Evolutionary conservation across 1,140 invertebrate species (phyloP), one percentile per base, ranked within the genome.

Genomic region (Mylabris phalerata): DNA sequence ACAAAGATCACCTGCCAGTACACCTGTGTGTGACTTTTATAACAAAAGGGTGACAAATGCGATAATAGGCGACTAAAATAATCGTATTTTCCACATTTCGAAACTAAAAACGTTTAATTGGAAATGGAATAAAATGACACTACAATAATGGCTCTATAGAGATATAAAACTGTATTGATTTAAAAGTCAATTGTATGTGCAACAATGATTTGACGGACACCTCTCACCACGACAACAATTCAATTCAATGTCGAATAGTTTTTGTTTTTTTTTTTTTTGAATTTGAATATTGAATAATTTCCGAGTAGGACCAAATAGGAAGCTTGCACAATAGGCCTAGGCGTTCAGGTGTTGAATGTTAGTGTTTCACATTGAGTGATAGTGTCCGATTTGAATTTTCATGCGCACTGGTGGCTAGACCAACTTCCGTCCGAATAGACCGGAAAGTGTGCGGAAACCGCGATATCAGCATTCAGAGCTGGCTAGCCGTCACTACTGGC

Each of bases 341-440:
- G 51, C 42, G 51, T 54, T 54, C 51, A 54, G 51, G 51, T 54
- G 51, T 54, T 54, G 51, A 42, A 54, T 46, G 51, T 54, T 54
- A 7, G 32, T 32, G 32, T 32, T 32, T 32, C 32, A 19, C 41
- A 54, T 44, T 54, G 51, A 54, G 43, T 45, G 51, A 54, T 54
- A 54, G 51, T 45, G 51, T 54, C 51, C 51, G 51, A 54, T 54
- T 54, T 54, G 51, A 54, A 54, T 54, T 54, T 54, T 54, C 51
- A 54, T 54, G 51, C 51, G 51, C 51, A 42, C 44, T 54, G 42
- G 42, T 54, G 51, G 51, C 51, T 54, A 54, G 41, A 42, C 27
- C 43, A 24, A 55, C 52, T 55, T 55, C 52, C 52, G 52, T 32
- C 45, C 32, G 44, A 47, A 7, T 46, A 39, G 10, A 47, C 52